A percentile compares a stretch with the other conserved stretches of the same genome.
These are phyloP conservation scores for Austrolebias charrua DNA, from an alignment of 2,797 vertebrate species.

Conservation along the genomic window DNA sequence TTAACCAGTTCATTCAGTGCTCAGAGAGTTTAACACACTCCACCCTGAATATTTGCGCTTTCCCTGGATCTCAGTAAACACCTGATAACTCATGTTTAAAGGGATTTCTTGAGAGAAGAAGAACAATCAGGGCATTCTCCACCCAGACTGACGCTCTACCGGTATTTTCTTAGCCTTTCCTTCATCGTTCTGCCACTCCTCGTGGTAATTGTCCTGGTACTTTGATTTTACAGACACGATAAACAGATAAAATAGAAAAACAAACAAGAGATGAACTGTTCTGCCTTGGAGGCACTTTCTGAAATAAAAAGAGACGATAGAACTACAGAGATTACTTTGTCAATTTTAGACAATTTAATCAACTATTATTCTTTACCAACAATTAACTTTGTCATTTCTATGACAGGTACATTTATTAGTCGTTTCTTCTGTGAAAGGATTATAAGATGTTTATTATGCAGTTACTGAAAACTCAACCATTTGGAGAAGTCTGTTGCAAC, in stretches of 20 bases:
- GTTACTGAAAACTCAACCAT: no score
- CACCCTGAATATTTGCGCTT: not conserved
- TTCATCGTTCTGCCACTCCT: not conserved
- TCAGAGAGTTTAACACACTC: conserved; percentile 5
- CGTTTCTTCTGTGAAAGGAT: no score
- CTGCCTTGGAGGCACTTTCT: not conserved
- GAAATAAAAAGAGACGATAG: not conserved
- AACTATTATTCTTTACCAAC: no score
- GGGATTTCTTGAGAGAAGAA: not conserved
- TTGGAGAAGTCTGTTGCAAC: no score
- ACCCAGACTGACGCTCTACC: not conserved
- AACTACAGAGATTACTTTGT: not conserved
- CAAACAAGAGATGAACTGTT: not conserved
- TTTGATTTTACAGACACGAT: no score
- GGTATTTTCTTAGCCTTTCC: not conserved
- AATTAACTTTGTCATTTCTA: no score
- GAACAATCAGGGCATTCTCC: not conserved
- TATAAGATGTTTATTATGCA: no score
- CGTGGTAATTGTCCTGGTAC: not conserved
- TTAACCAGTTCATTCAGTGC: not conserved
- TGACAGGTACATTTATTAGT: no score
- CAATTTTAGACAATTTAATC: no score
- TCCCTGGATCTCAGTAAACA: not conserved
- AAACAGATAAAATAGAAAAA: not conserved
- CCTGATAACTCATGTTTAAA: not conserved